Conservation (phyloP, 2,797 vertebrate genomes). For the Acanthopagrus latus region DNA sequence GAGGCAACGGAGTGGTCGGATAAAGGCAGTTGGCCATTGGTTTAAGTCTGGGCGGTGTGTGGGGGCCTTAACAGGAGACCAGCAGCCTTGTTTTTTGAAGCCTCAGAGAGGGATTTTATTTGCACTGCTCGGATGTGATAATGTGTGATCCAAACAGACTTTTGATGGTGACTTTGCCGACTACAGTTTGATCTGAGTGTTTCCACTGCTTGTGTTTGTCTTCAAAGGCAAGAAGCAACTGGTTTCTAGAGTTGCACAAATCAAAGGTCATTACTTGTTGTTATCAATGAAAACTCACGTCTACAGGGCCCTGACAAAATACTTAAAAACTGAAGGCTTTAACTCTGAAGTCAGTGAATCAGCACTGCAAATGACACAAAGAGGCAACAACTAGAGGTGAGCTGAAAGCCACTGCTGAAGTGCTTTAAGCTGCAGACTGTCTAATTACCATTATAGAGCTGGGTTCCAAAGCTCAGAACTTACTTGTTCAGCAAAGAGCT, state of each 20-base stretch:
- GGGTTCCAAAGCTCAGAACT: no score
- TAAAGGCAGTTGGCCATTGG: no score
- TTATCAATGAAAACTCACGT: not conserved
- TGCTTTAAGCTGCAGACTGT: no score
- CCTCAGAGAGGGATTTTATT: not conserved
- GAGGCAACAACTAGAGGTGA: not conserved
- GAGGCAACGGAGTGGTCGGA: no score
- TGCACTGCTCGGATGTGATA: not conserved
- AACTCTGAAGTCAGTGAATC: conserved; percentile 1
- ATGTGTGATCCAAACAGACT: conserved; percentile 1
- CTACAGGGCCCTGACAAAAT: not conserved
- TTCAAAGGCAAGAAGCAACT: conserved; percentile 8
- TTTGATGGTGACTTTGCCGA: not conserved
- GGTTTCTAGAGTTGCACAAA: not conserved
- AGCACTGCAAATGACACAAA: not conserved
- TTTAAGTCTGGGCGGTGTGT: no score
- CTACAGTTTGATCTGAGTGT: not conserved
- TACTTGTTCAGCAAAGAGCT: not conserved
- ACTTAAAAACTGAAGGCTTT: not conserved
- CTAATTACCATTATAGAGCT: not conserved
- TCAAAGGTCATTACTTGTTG: conserved; percentile 2
- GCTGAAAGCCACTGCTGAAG: not conserved
- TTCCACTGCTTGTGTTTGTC: not conserved
- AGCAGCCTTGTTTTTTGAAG: not conserved
- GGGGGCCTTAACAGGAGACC: conserved; percentile 19